Evolutionary conservation across 1,140 invertebrate species (phyloP).

Genomic region (Hetaerina americana): DNA sequence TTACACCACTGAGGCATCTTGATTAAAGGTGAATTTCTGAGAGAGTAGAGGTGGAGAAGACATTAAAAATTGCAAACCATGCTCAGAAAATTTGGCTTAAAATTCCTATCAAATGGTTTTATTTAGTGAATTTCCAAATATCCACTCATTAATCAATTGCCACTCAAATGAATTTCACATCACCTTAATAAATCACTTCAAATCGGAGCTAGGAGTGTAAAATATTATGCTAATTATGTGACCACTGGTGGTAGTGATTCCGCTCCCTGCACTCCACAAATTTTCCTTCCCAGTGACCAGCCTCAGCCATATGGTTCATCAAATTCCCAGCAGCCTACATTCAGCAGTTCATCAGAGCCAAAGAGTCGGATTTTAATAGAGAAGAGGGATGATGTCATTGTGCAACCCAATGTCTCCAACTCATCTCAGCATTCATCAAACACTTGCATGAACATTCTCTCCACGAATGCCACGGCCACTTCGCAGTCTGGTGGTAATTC

Average conservation of each 20-base stretch:
- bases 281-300: constrained; percentile 36
- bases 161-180: too few relatives aligned
- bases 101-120: too few relatives aligned
- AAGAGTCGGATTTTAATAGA: constrained; percentile 75
- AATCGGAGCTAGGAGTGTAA: too few relatives aligned
- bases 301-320: constrained; percentile 28
- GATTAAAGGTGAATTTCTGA: too few relatives aligned
- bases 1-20: too few relatives aligned
- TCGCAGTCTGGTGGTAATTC: constrained; percentile 26
- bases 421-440: constrained; percentile 6
- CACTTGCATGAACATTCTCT: constrained; percentile 26
- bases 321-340: constrained; percentile 33
- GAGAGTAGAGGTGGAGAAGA: too few relatives aligned
- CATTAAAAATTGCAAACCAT: too few relatives aligned
- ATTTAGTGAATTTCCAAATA: too few relatives aligned
- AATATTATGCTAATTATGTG: too few relatives aligned
- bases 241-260: neutral
- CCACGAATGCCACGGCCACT: constrained; percentile 29
- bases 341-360: constrained; percentile 61
- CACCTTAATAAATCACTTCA: too few relatives aligned
- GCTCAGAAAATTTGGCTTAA: too few relatives aligned
- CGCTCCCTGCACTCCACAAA: constrained; percentile 1
- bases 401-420: constrained; percentile 39
- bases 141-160: too few relatives aligned
- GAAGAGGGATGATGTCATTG: constrained; percentile 54